Conservation (phyloP, 2,113 vertebrate genomes). For the Clarias batrachus region DNA sequence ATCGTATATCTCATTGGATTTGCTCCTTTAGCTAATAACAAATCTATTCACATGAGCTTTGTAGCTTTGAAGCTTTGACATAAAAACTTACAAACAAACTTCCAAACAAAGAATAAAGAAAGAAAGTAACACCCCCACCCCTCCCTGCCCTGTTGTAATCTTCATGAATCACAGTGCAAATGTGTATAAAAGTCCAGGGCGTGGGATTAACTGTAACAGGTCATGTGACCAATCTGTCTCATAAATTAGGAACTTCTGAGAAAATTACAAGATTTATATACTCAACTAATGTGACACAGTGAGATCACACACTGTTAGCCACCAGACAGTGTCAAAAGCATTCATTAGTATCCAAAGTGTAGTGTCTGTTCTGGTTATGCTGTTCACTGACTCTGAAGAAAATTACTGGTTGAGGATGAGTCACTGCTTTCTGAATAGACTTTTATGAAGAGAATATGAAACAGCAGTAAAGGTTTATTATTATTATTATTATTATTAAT, state of each 20-base stretch:
- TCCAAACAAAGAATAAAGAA: too few species aligned
- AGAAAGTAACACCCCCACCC: too few species aligned
- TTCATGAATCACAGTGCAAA: background rate
- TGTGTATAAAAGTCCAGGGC: background rate
- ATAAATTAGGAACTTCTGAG: background rate
- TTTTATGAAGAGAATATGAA: background rate
- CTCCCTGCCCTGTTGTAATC: too few species aligned
- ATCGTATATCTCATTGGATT: too few species aligned
- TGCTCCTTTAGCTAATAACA: too few species aligned
- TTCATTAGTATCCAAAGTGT: background rate
- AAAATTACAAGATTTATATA: too few species aligned
- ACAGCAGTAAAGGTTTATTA: background rate
- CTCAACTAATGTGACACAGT: too few species aligned
- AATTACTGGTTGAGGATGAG: background rate
- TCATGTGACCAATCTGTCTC: background rate
- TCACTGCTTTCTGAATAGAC: background rate
- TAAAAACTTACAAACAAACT: too few species aligned
- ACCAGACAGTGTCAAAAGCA: background rate
- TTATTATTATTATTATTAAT: too few species aligned
- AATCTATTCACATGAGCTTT: too few species aligned
- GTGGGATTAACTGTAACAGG: background rate
- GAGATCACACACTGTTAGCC: too few species aligned
- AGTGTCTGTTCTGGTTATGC: background rate
- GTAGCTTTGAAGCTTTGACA: too few species aligned
- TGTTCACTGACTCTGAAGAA: background rate